phyloP scores from a whole-genome alignment of 2,797 vertebrate species.

The Selene dorsalis region DNA sequence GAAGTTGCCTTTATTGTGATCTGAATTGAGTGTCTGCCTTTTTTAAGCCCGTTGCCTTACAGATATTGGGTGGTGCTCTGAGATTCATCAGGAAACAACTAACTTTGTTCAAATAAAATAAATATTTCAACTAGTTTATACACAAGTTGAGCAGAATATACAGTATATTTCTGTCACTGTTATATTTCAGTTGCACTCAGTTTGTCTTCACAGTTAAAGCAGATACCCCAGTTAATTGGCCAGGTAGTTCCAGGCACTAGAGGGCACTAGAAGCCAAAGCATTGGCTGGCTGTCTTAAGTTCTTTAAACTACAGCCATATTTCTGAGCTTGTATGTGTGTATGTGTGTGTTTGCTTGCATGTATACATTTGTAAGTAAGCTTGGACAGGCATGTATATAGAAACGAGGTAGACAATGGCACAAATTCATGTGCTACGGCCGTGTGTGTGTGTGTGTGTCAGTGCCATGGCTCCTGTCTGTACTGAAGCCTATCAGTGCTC shows the following conservation, averaged over 20 bases:
- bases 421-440: constrained; percentile 34
- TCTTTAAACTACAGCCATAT: constrained; percentile 52
- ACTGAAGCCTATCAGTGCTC: constrained; percentile 77
- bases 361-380: constrained; percentile 68
- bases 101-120: neutral
- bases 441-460: constrained; percentile 70
- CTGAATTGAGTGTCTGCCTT: neutral
- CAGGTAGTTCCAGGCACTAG: constrained; percentile 73
- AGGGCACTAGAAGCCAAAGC: constrained; percentile 84
- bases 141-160: neutral
- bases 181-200: constrained; percentile 18
- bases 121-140: neutral
- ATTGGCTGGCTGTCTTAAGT: constrained; percentile 51
- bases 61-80: neutral
- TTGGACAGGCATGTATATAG: constrained; percentile 59
- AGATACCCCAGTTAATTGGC: constrained; percentile 31
- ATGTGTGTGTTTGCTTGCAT: constrained; percentile 51
- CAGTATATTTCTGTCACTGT: neutral
- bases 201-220: constrained; percentile 41
- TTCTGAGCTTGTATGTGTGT: constrained; percentile 41
- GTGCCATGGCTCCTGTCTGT: constrained; percentile 75
- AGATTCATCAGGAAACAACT: neutral
- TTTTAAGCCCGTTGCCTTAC: neutral
- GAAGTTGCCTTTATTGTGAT: constrained; percentile 3
- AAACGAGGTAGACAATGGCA: constrained; percentile 58